Percentiles rank a stretch among this genome's conserved stretches.
Conservation (phyloP, 2,888 invertebrate genomes). For the Eudasyphora cyanicolor region DNA sequence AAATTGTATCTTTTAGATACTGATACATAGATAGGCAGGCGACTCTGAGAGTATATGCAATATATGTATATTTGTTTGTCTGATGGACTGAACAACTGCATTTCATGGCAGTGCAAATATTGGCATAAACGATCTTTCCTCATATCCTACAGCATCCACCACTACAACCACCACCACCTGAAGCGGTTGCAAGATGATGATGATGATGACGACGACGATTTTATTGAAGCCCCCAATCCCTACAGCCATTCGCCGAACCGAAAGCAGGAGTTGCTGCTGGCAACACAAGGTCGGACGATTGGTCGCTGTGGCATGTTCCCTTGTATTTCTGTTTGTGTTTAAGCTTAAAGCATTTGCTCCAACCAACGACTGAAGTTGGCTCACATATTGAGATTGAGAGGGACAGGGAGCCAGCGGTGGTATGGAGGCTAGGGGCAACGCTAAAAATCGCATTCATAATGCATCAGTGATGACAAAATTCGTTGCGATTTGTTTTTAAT, state of each 20-base stretch:
- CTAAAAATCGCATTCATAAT: conserved; percentile 63
- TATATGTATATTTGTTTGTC: neutral
- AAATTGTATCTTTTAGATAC: conserved; percentile 49
- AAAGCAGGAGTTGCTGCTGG: neutral
- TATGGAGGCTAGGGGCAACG: neutral
- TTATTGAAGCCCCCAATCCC: neutral
- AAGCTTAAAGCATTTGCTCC: conserved; percentile 39
- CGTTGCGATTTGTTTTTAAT: conserved; percentile 65
- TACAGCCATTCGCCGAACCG: neutral
- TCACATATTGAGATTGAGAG: too few relatives aligned
- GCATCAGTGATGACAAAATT: conserved; percentile 64
- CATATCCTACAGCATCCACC: neutral
- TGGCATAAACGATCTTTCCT: neutral
- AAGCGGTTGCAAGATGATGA: neutral
- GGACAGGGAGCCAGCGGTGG: neutral
- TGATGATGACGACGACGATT: neutral
- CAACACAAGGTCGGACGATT: conserved; percentile 35
- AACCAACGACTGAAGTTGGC: neutral
- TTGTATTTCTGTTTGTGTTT: conserved; percentile 35
- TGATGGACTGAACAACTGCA: neutral
- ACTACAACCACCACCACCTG: neutral
- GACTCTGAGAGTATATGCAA: neutral
- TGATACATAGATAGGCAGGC: neutral
- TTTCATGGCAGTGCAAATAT: conserved; percentile 3
- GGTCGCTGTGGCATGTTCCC: neutral